Base-by-base conservation (phyloP, 1,140 invertebrate genomes). In the Cydia splendana region DNA sequence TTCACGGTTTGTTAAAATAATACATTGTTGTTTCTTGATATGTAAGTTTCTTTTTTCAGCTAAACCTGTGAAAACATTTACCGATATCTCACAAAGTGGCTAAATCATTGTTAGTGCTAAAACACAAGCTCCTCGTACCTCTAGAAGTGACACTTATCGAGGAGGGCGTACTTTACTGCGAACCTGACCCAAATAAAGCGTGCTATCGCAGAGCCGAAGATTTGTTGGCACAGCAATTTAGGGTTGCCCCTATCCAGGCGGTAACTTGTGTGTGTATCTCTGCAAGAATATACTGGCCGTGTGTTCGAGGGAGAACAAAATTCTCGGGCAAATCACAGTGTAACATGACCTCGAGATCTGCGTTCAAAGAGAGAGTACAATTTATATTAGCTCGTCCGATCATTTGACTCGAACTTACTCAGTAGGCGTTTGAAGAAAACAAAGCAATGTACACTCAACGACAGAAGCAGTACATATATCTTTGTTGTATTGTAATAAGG, bases 181-280 rank as follows among this genome's bases (percentile, higher is more conserved):
- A 85, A 84, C 82, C 83, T 87, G 88, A 90, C 88, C 87, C 85
- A 86, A 84, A 89, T 90, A 89, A 88, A 89, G 83, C 81, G 85
- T 65, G 80, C 82, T 88, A 87, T 88, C 87, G 77, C 69, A 28
- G 65, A 73, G 78, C 79, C 82, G 76, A 77, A 79, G 85, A 89
- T 89, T 88, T 88, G 84, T 87, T 88, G 82, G 84, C 85, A 71
- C 75, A 87, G 84, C 85, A 88, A 88, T 88, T 89, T 87, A 88
- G 81, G 84, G 82, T 78, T 80, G 80, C 82, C 82, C 80, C 80
- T 87, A 84, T 86, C 81, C 62, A 10, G 57, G 30, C 51, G 65
- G 51, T 75, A 75, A 48, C 48, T 53, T 51, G 42, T n/a, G 65
- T 71, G 67, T 34, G 6, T 42, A 24, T 18, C 15, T 71, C 15